Evolutionary conservation across 2,888 invertebrate genomes (phyloP).

Genomic region (Rhingia rostrata): DNA sequence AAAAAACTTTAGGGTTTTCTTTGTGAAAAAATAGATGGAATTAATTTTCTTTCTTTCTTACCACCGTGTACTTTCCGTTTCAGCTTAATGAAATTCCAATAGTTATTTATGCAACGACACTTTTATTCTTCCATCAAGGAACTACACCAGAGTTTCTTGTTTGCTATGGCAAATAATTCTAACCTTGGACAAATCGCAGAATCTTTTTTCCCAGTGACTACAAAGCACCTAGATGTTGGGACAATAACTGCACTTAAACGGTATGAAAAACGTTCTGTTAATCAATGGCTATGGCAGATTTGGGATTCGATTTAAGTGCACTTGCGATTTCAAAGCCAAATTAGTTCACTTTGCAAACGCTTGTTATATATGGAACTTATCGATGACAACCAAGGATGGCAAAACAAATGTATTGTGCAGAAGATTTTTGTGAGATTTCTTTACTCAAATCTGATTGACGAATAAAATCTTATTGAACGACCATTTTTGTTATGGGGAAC

Average conservation of each 20-base stretch:
- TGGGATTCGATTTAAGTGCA: conserved; percentile 35
- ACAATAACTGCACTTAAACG: conserved; percentile 67
- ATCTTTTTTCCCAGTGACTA: conserved; percentile 14
- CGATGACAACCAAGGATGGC: conserved; percentile 5
- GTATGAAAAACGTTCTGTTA: conserved; percentile 57
- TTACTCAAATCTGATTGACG: conserved; percentile 44
- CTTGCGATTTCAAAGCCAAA: conserved; percentile 14
- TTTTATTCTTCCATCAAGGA: conserved; percentile 63
- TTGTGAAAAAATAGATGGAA: conserved; percentile 35
- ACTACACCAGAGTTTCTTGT: conserved; percentile 32
- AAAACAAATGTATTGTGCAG: conserved; percentile 31
- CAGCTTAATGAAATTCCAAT: conserved; percentile 42
- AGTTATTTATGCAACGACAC: conserved; percentile 39
- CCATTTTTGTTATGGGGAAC: conserved; percentile 66
- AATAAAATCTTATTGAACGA: conserved; percentile 53
- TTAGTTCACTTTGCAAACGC: conserved; percentile 15
- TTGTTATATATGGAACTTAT: conserved; percentile 34
- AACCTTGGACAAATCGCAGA: conserved; percentile 11
- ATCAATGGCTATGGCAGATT: conserved; percentile 13
- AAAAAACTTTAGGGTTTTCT: conserved; percentile 49
- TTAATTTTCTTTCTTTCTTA: conserved; percentile 45
- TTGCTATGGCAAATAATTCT: conserved; percentile 26
- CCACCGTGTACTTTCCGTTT: conserved; percentile 54
- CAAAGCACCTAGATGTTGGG: conserved; percentile 30
- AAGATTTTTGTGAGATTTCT: conserved; percentile 46